Evolutionary conservation across 2,113 vertebrate genomes (phyloP), one percentile per base, ranked within the genome.

Genomic region (Atherinomorus stipes): DNA sequence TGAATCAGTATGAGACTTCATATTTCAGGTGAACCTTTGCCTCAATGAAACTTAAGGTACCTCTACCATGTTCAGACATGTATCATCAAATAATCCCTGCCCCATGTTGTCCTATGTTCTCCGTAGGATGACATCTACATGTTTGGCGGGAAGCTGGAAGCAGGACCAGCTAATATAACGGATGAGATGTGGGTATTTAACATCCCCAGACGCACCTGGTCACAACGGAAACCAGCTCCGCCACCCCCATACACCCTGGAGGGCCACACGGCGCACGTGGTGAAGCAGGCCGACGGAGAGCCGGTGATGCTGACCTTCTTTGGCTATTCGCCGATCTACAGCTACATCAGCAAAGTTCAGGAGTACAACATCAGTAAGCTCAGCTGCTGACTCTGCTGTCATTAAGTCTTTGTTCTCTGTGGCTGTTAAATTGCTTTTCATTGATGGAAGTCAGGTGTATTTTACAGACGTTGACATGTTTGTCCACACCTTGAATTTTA

Each of bases 101-200:
- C 28, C 28, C 28, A 8, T 6, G 31, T 34, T 16, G 0, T 42
- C 16, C 40, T 6, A 11, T 21, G 5, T 11, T 4, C 38, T 25
- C 0, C 38, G 11, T 53, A 89, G 96, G 95, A 96, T 34, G 94
- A 97, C 81, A 93, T 97, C 90, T 97, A 93, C 91, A 96, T 97
- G 96, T 98, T 97, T n/a, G 96, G 96, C 42, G 96, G 96, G 56
- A 96, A 96, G 91, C 94, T 97, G 37, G 96, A 96, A 80, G 93
- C 88, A 0, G 93, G 80, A n/a, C 84, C 91, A 0, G 95, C 94
- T 45, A 97, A 97, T 15, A 92, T 97, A 71, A 96, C 96, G 0
- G 95, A 96, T 47, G 96, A 97, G 25, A 59, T 97, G 59, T 97
- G 96, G 96, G 90, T 95, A 69, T 97, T 98, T 84, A 95, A 96